Base-by-base conservation (phyloP, 2,113 vertebrate genomes). In the Emydura subglobosa region DNA sequence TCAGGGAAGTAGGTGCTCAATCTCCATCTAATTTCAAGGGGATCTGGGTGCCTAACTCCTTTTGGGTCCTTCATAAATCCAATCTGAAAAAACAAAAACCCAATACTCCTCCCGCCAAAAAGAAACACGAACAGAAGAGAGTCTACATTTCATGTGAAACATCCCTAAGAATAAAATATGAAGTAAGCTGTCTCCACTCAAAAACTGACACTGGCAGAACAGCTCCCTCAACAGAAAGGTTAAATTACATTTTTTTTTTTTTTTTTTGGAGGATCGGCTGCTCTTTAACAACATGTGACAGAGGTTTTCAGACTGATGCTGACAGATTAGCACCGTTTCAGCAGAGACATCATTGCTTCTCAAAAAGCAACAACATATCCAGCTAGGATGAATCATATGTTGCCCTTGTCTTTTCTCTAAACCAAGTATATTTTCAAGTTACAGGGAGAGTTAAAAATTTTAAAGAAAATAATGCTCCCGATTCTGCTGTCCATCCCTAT, bases 401-500 rank as follows among this genome's bases (percentile, higher is more conserved):
- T 89, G 53, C 55, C 92, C 31, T 65, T 11, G 22, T 68, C n/a
- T 92, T 86, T 92, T 86, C 91, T 92, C 65, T 90, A 82, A 22
- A 50, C 88, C 91, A 91, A 93, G 49, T 55, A 88, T 39, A n/a
- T 14, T 82, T 57, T 81, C 50, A 50, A 91, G 89, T 88, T 91
- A 88, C 24, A 91, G 76, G 54, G 55, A n/a, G 47, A 50, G 79
- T 49, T 83, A 85, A 44, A 49, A 84, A 85, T 82, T 85, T 39
- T 68, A 72, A 95, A 94, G 74, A 78, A 92, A 93, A 92, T 7
- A 0, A 51, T 90, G 95, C 47, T 78, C 74, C 94, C 79, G 90
- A 82, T 90, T 93, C 95, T 92, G 92, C 92, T 93, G 44, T 87
- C 89, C 57, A 57, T 85, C 68, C 79, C 88, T 57, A 82, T 78